Conservation (phyloP, 1,140 invertebrate species). For the Saxidomus purpurata region DNA sequence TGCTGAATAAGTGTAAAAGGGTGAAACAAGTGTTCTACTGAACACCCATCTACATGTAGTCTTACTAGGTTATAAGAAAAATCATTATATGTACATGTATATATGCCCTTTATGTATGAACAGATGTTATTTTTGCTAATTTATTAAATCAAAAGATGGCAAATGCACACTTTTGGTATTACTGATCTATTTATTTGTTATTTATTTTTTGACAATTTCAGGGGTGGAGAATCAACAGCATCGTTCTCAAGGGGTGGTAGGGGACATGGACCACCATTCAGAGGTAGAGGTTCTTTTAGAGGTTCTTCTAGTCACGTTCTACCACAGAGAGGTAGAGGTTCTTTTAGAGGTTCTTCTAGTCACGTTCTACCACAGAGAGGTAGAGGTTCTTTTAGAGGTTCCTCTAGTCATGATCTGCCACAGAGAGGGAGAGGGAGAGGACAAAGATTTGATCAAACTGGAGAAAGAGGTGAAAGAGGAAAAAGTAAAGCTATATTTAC, state of each 20-base stretch:
- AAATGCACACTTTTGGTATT: no score
- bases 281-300: constrained; percentile 12
- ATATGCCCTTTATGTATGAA: no score
- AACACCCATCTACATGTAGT: no score
- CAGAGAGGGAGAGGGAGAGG: not conserved
- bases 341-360: not conserved
- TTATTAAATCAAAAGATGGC: no score
- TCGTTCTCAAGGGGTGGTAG: not conserved
- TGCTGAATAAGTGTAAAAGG: no score
- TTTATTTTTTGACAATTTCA: no score
- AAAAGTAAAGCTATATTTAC: not conserved
- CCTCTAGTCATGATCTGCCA: not conserved
- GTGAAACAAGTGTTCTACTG: no score
- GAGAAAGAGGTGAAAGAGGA: not conserved
- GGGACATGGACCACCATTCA: not conserved
- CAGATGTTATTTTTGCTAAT: no score
- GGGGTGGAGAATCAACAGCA: not conserved
- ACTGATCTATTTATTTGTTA: no score
- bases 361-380: not conserved
- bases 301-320: not conserved
- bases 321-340: constrained; percentile 1
- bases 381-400: not conserved
- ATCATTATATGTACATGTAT: no score
- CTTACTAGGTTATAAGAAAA: no score
- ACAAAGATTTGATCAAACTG: not conserved